These are phyloP conservation scores for Drosophila tanythrix DNA, from an alignment of 2,888 invertebrate species.

Conservation along the genomic window DNA sequence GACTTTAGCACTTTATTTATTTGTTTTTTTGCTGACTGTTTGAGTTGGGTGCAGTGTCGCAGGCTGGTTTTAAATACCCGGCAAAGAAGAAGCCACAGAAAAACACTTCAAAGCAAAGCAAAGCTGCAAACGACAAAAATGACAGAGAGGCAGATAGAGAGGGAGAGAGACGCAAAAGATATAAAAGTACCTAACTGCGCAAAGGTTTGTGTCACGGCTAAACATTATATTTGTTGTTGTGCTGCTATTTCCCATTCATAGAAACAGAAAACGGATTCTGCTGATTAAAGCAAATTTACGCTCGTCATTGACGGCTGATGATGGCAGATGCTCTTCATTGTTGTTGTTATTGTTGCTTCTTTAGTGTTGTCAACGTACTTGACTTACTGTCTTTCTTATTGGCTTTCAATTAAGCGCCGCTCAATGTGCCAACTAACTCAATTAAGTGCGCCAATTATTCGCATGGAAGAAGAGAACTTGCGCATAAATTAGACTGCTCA, in stretches of 20 bases:
- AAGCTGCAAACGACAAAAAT: conserved; percentile 20
- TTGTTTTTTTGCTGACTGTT: conserved; percentile 22
- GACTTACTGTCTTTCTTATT: conserved; percentile 45
- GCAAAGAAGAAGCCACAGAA: conserved; percentile 64
- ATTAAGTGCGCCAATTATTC: conserved; percentile 27
- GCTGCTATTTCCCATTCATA: conserved; percentile 21
- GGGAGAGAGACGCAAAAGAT: background rate
- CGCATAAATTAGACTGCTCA: background rate
- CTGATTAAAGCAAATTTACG: conserved; percentile 45
- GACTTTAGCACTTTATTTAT: background rate
- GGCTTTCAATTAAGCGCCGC: conserved; percentile 46
- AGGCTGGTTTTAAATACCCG: conserved; percentile 35
- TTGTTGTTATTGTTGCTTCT: background rate
- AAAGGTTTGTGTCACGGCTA: conserved; percentile 57
- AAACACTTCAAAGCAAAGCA: conserved; percentile 37
- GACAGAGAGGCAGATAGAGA: conserved; percentile 5
- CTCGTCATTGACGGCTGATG: conserved; percentile 25
- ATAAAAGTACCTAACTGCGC: background rate
- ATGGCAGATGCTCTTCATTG: conserved; percentile 16
- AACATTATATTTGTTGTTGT: conserved; percentile 3
- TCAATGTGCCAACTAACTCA: conserved; percentile 34
- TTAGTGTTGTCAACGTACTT: conserved; percentile 26
- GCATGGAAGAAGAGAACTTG: background rate
- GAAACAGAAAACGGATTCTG: conserved; percentile 16
- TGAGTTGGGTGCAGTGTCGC: conserved; percentile 39